Base-by-base conservation (phyloP, 2,888 invertebrate species). In the Neoitamus cyanurus region DNA sequence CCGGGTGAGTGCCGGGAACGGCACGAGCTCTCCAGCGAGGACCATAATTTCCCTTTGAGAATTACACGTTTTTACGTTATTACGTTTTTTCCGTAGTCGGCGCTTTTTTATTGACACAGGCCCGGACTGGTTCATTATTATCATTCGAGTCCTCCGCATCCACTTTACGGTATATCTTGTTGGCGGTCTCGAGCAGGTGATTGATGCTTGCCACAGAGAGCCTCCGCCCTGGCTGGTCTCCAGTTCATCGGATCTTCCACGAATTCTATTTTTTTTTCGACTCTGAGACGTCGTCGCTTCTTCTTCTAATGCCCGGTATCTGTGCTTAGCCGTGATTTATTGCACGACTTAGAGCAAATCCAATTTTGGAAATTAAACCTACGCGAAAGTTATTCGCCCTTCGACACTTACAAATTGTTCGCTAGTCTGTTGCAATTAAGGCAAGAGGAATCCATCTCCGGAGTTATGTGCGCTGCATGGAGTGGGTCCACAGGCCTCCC, bases 321-420 rank as follows among this genome's bases (percentile, higher is more conserved):
- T n/a, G 58, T 25, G 58, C 58, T 58, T 11, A 25, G 58, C 58
- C 25, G 58, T 58, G 58, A 58, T 58, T 58, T 58, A 58, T 58
- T 58, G 20, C 9, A 25, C 20, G 7, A 25, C 58, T 58, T 58
- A 58, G 58, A 58, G 58, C 25, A 58, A 58, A 58, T 20, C 48
- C 58, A 58, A 58, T 58, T 58, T 58, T 58, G 58, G 58, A 58
- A 58, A 58, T 58, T 58, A 58, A 58, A 58, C 58, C 58, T 58
- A 58, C 58, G 58, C 58, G 58, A 58, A 58, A 58, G 58, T 58
- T 58, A 58, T 25, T 15, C 58, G 25, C 58, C 58, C 58, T 58
- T 58, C 58, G 58, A 58, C 58, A 58, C 58, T 58, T 58, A 58
- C 58, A 58, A 58, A 58, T 58, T 25, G 58, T 25, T 58, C 58